Evolutionary conservation across 2,888 invertebrate species (phyloP), one percentile per base, ranked within the genome.

Genomic region (Idaea straminata): DNA sequence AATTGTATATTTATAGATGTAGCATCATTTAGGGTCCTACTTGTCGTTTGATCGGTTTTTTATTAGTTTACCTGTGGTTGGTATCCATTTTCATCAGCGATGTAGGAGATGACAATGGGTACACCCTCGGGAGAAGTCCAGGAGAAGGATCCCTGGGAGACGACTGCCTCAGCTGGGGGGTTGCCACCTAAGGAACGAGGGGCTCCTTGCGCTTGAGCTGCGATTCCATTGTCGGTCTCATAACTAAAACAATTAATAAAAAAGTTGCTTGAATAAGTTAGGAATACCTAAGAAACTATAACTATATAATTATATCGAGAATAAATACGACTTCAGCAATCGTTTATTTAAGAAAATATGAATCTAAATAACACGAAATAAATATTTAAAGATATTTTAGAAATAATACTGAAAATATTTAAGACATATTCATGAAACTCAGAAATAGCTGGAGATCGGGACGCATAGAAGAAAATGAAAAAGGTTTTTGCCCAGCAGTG

Each of bases 21-120:
- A n/a, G n/a, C n/a, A n/a, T n/a, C n/a, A n/a, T n/a, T n/a, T n/a
- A n/a, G n/a, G n/a, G n/a, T n/a, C n/a, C n/a, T n/a, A n/a, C n/a
- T n/a, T n/a, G n/a, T n/a, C n/a, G n/a, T n/a, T n/a, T n/a, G n/a
- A n/a, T n/a, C n/a, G n/a, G n/a, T n/a, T n/a, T n/a, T n/a, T n/a
- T n/a, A n/a, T n/a, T n/a, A 59, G 77, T 77, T 79, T 80, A 89
- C 95, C 83, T 91, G 85, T 36, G 96, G 94, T 70, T 94, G 94
- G 93, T 94, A 96, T 67, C 96, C 96, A 72, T 95, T 94, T 82
- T 95, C 95, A 74, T 96, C 95, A 72, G 96, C 95, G 66, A 93
- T 79, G 85, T 95, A 96, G 61, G 88, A 85, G 68, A 96, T 81
- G n/a, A 86, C 79, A 74, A 95, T 89, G 15, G 89, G 88, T 60